Evolutionary conservation across 2,797 vertebrate species (phyloP).

Genomic region (Lophura swinhoii): DNA sequence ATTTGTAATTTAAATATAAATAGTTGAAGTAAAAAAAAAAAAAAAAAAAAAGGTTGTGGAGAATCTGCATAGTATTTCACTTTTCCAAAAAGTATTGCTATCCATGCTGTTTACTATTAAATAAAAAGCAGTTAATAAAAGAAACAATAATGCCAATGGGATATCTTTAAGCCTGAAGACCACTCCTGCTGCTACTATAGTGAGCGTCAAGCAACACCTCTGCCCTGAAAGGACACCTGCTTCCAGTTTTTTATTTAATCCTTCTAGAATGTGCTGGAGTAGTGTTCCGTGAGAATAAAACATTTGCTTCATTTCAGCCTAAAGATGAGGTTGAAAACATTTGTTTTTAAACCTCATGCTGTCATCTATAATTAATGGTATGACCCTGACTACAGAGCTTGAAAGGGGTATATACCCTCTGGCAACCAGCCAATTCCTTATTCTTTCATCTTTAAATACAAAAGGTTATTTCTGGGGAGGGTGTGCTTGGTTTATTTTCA

Average conservation of each 20-base stretch:
- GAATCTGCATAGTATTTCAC: background rate
- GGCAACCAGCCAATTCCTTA: slow-evolving; percentile 33
- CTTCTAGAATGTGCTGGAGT: background rate
- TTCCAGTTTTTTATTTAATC: slow-evolving; percentile 11
- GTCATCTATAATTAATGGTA: slow-evolving; percentile 62
- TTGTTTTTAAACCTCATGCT: slow-evolving; percentile 56
- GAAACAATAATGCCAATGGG: background rate
- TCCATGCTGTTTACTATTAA: background rate
- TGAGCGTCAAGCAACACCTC: background rate
- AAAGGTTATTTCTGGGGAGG: slow-evolving; percentile 49
- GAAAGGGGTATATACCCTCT: slow-evolving; percentile 33
- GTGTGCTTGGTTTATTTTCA: slow-evolving; percentile 23
- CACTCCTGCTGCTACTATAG: background rate
- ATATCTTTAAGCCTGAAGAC: background rate
- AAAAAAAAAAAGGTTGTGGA: background rate
- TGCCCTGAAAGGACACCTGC: background rate
- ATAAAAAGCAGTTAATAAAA: background rate
- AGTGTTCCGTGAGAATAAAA: slow-evolving; percentile 38
- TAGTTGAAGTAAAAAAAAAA: background rate
- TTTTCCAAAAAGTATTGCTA: background rate
- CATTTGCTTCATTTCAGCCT: slow-evolving; percentile 38
- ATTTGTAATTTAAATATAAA: background rate
- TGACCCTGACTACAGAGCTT: slow-evolving; percentile 51
- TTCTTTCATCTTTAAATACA: slow-evolving; percentile 61
- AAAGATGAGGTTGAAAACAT: slow-evolving; percentile 65